phyloP scores from a whole-genome alignment of 2,888 invertebrate genomes.

The Eristalinus sepulchralis region DNA sequence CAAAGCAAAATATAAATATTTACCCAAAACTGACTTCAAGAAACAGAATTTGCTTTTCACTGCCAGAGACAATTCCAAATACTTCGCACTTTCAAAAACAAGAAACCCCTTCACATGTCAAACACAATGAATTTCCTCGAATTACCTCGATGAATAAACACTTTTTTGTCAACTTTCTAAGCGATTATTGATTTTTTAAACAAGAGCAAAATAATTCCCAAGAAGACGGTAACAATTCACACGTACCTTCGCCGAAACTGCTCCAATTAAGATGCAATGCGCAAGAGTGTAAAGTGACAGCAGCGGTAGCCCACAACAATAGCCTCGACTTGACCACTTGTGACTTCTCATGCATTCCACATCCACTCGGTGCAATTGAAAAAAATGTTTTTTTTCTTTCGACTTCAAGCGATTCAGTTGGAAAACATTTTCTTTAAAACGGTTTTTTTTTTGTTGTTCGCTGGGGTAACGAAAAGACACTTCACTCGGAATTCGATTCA shows the following conservation, averaged over 20 bases:
- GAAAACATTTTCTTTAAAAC: not conserved
- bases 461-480: not conserved
- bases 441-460: not conserved
- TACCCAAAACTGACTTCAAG: not conserved
- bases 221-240: not conserved
- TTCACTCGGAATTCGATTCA: not conserved
- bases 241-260: not conserved
- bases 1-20: not conserved
- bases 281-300: conserved; percentile 55
- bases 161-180: not conserved
- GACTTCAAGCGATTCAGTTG: not conserved
- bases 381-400: not conserved
- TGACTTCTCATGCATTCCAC: not conserved
- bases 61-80: not conserved
- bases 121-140: not conserved
- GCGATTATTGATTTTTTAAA: not conserved
- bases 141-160: not conserved
- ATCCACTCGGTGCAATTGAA: not conserved
- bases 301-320: conserved; percentile 37
- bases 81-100: not conserved
- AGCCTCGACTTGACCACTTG: conserved; percentile 25
- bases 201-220: not conserved
- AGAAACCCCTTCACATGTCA: not conserved
- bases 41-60: not conserved
- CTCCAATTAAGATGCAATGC: conserved; percentile 34